Percentiles rank a stretch among this genome's conserved stretches.
phyloP scores from a whole-genome alignment of 2,113 vertebrate species.

The Himantopus leucocephalus region DNA sequence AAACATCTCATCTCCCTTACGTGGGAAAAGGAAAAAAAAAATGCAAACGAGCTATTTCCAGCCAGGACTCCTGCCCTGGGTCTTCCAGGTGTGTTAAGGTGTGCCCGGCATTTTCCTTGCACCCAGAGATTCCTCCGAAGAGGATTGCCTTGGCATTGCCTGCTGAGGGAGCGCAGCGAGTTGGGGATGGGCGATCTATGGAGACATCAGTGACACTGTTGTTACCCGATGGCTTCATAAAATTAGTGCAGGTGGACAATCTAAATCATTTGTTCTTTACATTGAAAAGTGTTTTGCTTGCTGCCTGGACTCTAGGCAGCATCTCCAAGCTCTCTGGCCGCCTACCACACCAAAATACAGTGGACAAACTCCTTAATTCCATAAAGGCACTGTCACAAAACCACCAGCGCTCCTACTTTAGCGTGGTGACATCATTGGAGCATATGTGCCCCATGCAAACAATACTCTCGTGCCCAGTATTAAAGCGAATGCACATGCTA shows the following conservation, averaged over 20 bases:
- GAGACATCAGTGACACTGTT: not conserved
- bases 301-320: not conserved
- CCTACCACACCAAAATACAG: not conserved
- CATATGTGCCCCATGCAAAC: conserved; percentile 20
- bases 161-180: not conserved
- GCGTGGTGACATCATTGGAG: not conserved
- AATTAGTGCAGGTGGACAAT: not conserved
- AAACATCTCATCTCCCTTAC: not conserved
- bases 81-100: not conserved
- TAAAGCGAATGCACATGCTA: not conserved
- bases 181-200: rapidly evolving
- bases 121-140: not conserved
- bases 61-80: not conserved
- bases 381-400: not conserved
- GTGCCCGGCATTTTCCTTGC: not conserved
- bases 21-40: not conserved
- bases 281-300: not conserved
- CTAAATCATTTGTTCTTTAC: not conserved
- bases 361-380: not conserved
- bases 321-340: not conserved
- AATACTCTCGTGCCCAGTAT: not conserved
- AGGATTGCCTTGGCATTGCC: not conserved
- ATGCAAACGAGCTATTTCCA: conserved; percentile 20
- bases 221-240: not conserved
- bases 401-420: not conserved